Evolutionary conservation across 2,888 invertebrate genomes (phyloP).

Genomic region (Drosophila rellima): DNA sequence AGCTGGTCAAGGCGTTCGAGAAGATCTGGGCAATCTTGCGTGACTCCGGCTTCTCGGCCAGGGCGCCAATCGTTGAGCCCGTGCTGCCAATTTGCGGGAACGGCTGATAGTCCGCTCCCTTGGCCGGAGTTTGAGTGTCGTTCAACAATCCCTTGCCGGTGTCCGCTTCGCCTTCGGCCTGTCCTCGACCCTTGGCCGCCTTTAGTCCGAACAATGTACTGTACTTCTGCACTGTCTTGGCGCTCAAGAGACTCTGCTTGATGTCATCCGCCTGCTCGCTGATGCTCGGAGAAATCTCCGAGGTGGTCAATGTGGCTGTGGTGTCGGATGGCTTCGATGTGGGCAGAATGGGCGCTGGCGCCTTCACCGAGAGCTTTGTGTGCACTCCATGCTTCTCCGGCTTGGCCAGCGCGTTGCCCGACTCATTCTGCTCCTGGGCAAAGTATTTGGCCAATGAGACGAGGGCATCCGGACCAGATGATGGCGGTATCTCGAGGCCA

Average conservation of each 20-base stretch:
- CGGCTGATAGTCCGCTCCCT: conserved; percentile 46
- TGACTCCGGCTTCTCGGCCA: conserved; percentile 87
- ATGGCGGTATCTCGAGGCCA: conserved; percentile 90
- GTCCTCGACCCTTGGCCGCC: conserved; percentile 45
- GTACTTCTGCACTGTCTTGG: conserved; percentile 84
- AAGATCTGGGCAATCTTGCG: conserved; percentile 94
- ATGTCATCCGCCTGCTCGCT: conserved; percentile 86
- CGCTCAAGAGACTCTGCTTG: conserved; percentile 88
- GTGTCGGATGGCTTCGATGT: conserved; percentile 74
- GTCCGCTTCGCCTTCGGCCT: conserved; percentile 84
- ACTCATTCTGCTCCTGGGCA: conserved; percentile 87
- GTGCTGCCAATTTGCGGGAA: conserved; percentile 87
- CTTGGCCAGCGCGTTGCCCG: conserved; percentile 65
- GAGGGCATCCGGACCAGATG: conserved; percentile 91
- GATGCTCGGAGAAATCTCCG: conserved; percentile 68
- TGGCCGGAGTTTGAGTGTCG: conserved; percentile 39
- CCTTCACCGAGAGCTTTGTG: conserved; percentile 56
- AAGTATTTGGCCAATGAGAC: conserved; percentile 93
- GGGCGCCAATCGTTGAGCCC: conserved; percentile 88
- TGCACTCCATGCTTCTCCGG: conserved; percentile 51
- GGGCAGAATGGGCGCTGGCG: conserved; percentile 45
- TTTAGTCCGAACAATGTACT: conserved; percentile 82
- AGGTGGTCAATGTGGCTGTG: conserved; percentile 69
- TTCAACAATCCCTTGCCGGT: conserved; percentile 84
- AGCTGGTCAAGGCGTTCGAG: conserved; percentile 93